These are phyloP conservation scores for Papilio glaucus DNA, from an alignment of 1,140 invertebrate species.

Conservation along the genomic window DNA sequence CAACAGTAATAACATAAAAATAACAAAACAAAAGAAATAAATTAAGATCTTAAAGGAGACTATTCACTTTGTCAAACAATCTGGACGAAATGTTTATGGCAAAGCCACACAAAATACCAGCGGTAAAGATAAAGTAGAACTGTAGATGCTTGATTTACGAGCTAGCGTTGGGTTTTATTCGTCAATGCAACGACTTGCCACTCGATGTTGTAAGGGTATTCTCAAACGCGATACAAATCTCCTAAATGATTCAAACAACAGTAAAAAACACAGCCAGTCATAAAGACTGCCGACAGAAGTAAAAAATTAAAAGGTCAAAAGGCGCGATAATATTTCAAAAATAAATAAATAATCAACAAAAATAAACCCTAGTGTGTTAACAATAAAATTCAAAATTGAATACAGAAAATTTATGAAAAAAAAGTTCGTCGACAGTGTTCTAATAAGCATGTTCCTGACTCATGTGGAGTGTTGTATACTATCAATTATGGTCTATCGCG, in stretches of 20 bases:
- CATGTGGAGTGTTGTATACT: no score
- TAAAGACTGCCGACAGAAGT: no score
- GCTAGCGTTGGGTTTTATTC: background rate
- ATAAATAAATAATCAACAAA: no score
- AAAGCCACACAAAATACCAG: background rate
- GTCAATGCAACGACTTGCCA: conserved; percentile 8
- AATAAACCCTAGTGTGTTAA: no score
- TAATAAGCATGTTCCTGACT: no score
- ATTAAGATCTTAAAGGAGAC: background rate
- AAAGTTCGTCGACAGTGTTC: no score
- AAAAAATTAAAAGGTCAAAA: no score
- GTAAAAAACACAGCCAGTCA: no score
- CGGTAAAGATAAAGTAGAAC: conserved; percentile 3
- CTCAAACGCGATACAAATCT: background rate
- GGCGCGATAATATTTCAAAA: no score
- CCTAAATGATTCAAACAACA: background rate
- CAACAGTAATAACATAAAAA: background rate
- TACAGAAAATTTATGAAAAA: no score
- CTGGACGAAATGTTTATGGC: conserved; percentile 14
- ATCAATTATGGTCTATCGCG: no score
- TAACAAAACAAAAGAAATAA: conserved; percentile 15
- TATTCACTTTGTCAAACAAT: conserved; percentile 17
- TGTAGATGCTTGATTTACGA: conserved; percentile 19
- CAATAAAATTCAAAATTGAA: no score
- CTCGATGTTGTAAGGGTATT: background rate